Base-by-base conservation (phyloP, 2,113 vertebrate genomes). In the Antigone vipio region DNA sequence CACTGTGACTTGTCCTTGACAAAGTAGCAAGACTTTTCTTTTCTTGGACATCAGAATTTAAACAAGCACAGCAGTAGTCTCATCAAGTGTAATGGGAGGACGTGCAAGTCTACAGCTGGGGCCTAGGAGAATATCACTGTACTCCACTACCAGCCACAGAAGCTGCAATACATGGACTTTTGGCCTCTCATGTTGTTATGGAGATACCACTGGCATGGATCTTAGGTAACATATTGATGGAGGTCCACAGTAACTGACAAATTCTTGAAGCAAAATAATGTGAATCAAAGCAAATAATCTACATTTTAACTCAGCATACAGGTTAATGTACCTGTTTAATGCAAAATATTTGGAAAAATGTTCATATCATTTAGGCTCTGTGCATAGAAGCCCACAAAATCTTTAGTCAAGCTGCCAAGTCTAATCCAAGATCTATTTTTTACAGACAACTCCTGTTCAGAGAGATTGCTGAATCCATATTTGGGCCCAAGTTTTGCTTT, bases 161-260 rank as follows among this genome's bases (percentile, higher is more conserved):
- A 53, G n/a, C 18, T 60, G 17, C 1, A 0, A 40, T 21, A 40
- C 34, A 30, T 0, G 1, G n/a, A 53, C 34, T 67, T 79, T n/a
- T 35, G 12, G 15, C 34, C 3, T 59, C 35, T 58, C 4, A 4
- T 12, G 23, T 44, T 44, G 45, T 40, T 69, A 69, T 5, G 11
- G 47, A 40, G 55, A 47, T 17, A 45, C 6, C 62, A 27, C 53
- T n/a, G 23, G 53, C 29, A 47, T 11, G 24, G 30, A 45, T 52
- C 53, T 56, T 22, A 4, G 55, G 17, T 42, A 50, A 49, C 3
- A 1, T 42, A 34, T 6, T 29, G 22, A 68, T 21, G n/a, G 40
- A 63, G 26, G 9, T 27, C 42, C 38, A 24, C 42, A 29, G 9
- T 24, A 42, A 49, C n/a, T 23, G 35, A 29, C 24, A 62, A 77